Evolutionary conservation across 2,888 invertebrate genomes (phyloP), one percentile per base, ranked within the genome.

Genomic region (Leucania comma): DNA sequence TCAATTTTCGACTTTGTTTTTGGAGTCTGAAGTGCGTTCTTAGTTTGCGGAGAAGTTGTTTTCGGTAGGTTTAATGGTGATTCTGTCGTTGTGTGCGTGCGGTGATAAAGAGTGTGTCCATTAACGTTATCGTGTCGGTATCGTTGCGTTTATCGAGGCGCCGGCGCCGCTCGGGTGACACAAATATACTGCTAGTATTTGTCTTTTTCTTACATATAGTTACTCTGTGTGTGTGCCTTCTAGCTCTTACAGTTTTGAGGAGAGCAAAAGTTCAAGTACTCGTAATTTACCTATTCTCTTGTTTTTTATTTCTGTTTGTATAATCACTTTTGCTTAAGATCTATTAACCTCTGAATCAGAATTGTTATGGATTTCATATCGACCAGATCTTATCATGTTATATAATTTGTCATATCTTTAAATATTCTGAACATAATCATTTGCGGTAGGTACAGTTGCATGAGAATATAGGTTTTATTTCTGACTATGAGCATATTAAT

Each of bases 51-150:
- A 73, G 78, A 82, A 83, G 83, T 83, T 86, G 81, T 89, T 88
- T 86, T 87, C 86, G 83, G 85, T 85, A 88, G 87, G 89, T 88
- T 88, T 88, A 85, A 83, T 86, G 87, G 89, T 79, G 85, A 80
- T 89, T 87, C 75, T 85, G 84, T 78, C 76, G 75, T 84, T 85
- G 86, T 88, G 81, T 81, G 86, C 82, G 87, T 82, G 88, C 83
- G 77, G 88, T 90, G 94, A 94, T 94, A 94, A 93, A 89, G 90
- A 87, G 87, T 90, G 92, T 90, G 87, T 94, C 95, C 95, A 95
- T 95, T 95, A 95, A 90, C 89, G 92, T 93, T 95, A 95, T 95
- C 95, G 91, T 88, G 80, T 83, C 90, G 92, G 92, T 93, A 94
- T 94, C 94, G 91, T 86, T 89, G 92, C 94, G 95, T 91, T 91